phyloP scores from a whole-genome alignment of 2,113 vertebrate genomes.

The Sylvietta virens region DNA sequence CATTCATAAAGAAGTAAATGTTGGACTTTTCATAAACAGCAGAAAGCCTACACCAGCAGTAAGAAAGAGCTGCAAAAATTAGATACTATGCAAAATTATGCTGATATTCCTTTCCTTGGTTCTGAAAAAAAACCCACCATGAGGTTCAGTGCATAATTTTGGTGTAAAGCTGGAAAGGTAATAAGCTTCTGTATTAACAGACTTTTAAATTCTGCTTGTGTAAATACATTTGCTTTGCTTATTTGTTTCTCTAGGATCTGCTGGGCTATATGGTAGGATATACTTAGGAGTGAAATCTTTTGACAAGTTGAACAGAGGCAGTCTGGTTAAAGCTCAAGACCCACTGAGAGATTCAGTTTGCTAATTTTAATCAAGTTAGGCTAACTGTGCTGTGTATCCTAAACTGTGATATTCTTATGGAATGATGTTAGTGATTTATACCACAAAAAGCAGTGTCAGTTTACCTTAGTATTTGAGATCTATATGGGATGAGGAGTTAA shows the following conservation, averaged over 20 bases:
- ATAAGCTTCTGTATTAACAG: not conserved
- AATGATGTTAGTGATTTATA: not conserved
- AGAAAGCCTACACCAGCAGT: not conserved
- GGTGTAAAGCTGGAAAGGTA: not conserved
- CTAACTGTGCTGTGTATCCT: not conserved
- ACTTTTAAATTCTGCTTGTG: not conserved
- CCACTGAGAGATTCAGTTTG: not conserved
- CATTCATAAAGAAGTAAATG: not conserved
- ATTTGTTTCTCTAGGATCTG: not conserved
- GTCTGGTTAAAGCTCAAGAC: not conserved
- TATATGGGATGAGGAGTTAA: not conserved
- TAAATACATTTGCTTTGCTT: not conserved
- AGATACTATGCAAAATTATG: not conserved
- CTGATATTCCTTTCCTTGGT: not conserved
- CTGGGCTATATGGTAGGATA: not conserved
- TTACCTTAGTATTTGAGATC: not conserved
- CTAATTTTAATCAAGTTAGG: not conserved
- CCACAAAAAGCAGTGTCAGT: not conserved
- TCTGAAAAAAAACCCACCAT: not conserved
- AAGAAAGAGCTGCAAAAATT: not conserved
- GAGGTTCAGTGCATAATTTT: not conserved
- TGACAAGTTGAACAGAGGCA: not conserved
- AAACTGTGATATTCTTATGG: not conserved
- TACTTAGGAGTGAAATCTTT: not conserved
- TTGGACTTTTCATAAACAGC: not conserved